phyloP scores from a whole-genome alignment of 2,797 vertebrate species.

The Sebastes matsubarae region DNA sequence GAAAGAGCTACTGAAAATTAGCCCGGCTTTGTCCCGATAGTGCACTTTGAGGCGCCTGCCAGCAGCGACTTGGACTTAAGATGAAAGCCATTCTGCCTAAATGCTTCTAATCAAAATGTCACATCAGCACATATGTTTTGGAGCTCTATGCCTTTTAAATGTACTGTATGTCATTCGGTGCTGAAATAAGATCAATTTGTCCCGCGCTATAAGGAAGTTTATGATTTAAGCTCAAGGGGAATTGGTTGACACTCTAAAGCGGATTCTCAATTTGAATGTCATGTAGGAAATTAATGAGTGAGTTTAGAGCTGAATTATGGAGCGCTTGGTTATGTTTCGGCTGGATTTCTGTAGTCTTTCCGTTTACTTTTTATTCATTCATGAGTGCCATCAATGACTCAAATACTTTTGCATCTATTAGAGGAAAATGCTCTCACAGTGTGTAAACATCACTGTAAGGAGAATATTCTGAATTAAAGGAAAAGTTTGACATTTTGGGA shows the following conservation, averaged over 20 bases:
- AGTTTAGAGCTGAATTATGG: slow-evolving; percentile 52
- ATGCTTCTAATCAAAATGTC: slow-evolving; percentile 62
- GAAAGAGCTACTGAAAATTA: slow-evolving; percentile 72
- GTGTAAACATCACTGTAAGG: slow-evolving; percentile 15
- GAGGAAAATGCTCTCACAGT: not conserved
- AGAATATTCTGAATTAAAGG: not conserved
- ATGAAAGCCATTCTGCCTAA: slow-evolving; percentile 53
- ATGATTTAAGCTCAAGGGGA: slow-evolving; percentile 62
- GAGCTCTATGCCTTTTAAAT: slow-evolving; percentile 46
- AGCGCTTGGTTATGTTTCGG: slow-evolving; percentile 25
- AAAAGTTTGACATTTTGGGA: not conserved
- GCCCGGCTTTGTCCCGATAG: slow-evolving; percentile 41
- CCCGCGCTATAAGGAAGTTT: slow-evolving; percentile 47
- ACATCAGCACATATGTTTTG: slow-evolving; percentile 60
- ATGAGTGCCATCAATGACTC: not conserved
- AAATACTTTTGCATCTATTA: slow-evolving; percentile 13
- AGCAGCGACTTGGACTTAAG: slow-evolving; percentile 48
- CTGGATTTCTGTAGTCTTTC: slow-evolving; percentile 12
- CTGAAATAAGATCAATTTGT: slow-evolving; percentile 75
- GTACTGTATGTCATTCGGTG: slow-evolving; percentile 49
- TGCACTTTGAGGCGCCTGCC: slow-evolving; percentile 46
- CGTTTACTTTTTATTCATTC: slow-evolving; percentile 15
- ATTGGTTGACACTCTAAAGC: slow-evolving; percentile 52
- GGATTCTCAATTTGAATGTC: slow-evolving; percentile 57
- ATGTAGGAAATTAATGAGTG: slow-evolving; percentile 49